phyloP scores from a whole-genome alignment of 2,888 invertebrate species.

The Frankliniella intonsa region DNA sequence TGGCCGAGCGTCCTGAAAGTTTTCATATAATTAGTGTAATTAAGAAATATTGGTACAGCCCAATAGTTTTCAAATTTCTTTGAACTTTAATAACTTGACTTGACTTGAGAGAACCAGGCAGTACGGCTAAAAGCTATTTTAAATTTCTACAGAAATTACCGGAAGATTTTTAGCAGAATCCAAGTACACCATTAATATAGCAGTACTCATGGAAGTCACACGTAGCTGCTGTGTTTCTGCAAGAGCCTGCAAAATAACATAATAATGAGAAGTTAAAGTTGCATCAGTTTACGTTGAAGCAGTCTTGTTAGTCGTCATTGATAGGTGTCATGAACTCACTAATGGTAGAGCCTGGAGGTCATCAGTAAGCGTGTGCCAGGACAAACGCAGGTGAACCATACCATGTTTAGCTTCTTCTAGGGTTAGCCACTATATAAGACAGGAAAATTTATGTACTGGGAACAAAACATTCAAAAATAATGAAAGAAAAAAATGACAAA shows the following conservation, averaged over 20 bases:
- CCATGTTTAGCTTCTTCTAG: conserved; percentile 94
- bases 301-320: neutral
- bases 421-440: conserved; percentile 75
- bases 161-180: conserved; percentile 90
- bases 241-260: conserved; percentile 55
- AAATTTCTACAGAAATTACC: conserved; percentile 54
- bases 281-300: conserved; percentile 29
- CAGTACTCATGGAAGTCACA: conserved; percentile 70
- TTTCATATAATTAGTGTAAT: neutral
- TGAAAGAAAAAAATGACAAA: conserved; percentile 23
- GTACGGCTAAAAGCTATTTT: conserved; percentile 2
- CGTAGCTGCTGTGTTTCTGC: conserved; percentile 69
- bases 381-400: conserved; percentile 80
- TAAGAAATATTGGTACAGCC: neutral
- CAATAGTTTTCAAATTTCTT: neutral
- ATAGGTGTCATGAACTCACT: conserved; percentile 62
- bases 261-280: conserved; percentile 28
- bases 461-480: conserved; percentile 38
- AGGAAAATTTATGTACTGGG: conserved; percentile 34
- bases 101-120: conserved; percentile 29
- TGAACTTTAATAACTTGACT: neutral
- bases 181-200: conserved; percentile 77
- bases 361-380: conserved; percentile 79
- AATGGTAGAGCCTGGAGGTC: conserved; percentile 66
- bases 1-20: neutral